Percentiles rank a stretch among this genome's conserved stretches.
Evolutionary conservation across 1,140 invertebrate genomes (phyloP).

Genomic region (Formica exsecta): DNA sequence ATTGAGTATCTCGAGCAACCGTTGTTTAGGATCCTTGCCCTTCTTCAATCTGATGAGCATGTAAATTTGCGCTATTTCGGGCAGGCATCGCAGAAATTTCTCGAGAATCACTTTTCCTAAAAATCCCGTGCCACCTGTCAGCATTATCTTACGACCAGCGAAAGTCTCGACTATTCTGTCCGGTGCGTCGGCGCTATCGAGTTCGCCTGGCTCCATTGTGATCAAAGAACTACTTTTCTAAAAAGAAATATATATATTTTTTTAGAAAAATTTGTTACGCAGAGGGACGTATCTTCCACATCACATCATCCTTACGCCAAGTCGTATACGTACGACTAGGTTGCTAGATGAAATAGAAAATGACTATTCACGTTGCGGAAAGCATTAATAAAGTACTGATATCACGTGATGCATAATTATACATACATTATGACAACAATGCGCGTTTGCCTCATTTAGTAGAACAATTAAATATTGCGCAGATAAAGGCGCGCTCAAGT

Average conservation of each 20-base stretch:
- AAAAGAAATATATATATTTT: too few species aligned
- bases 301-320: too few species aligned
- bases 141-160: constrained; percentile 86
- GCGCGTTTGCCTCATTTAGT: background rate
- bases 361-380: constrained; percentile 18
- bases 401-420: constrained; percentile 33
- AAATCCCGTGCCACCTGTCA: constrained; percentile 90
- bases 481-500: background rate
- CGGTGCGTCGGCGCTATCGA: constrained; percentile 74
- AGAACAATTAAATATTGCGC: constrained; percentile 22
- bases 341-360: background rate
- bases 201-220: constrained; percentile 44
- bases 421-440: background rate
- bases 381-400: background rate
- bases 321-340: too few species aligned
- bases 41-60: constrained; percentile 93
- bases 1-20: constrained; percentile 90
- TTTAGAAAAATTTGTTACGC: too few species aligned
- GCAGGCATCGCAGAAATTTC: constrained; percentile 90
- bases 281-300: too few species aligned
- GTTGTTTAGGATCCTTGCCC: constrained; percentile 90
- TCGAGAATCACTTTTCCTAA: constrained; percentile 91
- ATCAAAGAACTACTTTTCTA: background rate
- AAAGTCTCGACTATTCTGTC: constrained; percentile 84
- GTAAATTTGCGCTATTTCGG: constrained; percentile 91